Percentiles rank a stretch among this genome's conserved stretches.
Conservation (phyloP, 2,113 vertebrate species). For the Coryphaenoides rupestris region DNA sequence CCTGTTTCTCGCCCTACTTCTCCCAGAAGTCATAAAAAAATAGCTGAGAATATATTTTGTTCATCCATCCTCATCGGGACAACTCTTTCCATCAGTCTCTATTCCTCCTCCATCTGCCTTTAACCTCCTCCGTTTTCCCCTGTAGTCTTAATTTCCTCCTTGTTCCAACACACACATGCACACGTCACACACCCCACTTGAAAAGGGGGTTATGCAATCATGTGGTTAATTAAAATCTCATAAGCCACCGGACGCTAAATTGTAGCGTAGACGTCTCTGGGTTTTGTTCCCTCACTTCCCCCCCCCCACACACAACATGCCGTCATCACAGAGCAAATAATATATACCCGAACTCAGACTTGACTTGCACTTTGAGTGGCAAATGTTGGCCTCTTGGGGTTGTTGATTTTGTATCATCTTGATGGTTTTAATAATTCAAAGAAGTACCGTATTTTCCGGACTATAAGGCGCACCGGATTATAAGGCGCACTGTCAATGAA, state of each 20-base stretch:
- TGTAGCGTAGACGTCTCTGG: constrained; percentile 24
- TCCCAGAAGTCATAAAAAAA: constrained; percentile 28
- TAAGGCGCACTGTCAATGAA: no score
- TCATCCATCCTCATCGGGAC: neutral
- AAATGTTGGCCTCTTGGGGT: no score
- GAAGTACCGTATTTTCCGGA: no score
- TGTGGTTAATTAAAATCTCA: constrained; percentile 42
- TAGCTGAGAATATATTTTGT: constrained; percentile 15
- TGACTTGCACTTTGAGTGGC: no score
- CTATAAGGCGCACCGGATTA: no score
- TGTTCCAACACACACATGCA: constrained; percentile 20
- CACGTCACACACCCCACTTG: constrained; percentile 11
- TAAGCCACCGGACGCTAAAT: constrained; percentile 27
- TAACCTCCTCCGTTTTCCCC: constrained; percentile 24
- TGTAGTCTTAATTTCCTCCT: constrained; percentile 33
- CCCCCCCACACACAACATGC: constrained; percentile 24
- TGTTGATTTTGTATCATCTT: no score
- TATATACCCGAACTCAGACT: no score
- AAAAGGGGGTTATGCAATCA: constrained; percentile 21
- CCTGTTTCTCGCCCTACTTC: constrained; percentile 1
- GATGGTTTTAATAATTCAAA: no score
- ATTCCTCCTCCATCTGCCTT: constrained; percentile 2
- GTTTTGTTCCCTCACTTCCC: constrained; percentile 28
- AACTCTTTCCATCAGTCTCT: neutral
- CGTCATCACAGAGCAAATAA: no score